A percentile compares a stretch with the other conserved stretches of the same genome.
Conservation (phyloP, 2,113 vertebrate genomes). For the Nerophis ophidion region DNA sequence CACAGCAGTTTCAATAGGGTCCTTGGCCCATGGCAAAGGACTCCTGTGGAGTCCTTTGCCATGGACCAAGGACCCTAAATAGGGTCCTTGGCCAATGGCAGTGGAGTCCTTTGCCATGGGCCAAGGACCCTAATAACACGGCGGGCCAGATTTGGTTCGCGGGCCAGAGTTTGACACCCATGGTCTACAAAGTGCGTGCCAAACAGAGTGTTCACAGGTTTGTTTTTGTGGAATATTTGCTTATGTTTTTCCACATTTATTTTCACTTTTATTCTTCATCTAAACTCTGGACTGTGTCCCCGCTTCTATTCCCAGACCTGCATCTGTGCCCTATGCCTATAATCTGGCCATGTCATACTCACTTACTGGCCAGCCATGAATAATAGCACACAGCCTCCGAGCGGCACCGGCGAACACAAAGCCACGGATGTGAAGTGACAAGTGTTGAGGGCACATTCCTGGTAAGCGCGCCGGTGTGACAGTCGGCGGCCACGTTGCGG, state of each 20-base stretch:
- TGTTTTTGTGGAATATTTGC: too few relatives aligned
- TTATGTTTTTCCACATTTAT: not conserved
- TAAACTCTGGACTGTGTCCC: constrained; percentile 5
- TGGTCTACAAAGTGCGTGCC: too few relatives aligned
- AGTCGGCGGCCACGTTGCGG: constrained; percentile 17
- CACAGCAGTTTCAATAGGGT: too few relatives aligned
- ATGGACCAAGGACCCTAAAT: too few relatives aligned
- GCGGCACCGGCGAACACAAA: constrained; percentile 32
- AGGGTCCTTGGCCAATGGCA: too few relatives aligned
- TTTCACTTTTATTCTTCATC: not conserved
- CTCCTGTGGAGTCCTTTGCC: too few relatives aligned
- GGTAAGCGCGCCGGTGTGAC: constrained; percentile 23
- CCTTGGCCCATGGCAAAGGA: too few relatives aligned
- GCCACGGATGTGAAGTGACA: constrained; percentile 55
- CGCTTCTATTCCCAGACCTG: constrained; percentile 9
- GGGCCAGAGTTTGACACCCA: too few relatives aligned
- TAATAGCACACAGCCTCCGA: constrained; percentile 45
- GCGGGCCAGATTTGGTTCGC: too few relatives aligned
- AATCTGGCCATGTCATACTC: constrained; percentile 43
- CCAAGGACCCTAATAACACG: too few relatives aligned
- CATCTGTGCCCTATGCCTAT: constrained; percentile 18
- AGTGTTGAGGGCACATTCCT: constrained; percentile 49
- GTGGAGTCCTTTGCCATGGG: too few relatives aligned
- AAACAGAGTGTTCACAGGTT: too few relatives aligned
- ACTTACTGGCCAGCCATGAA: constrained; percentile 49